Evolutionary conservation across 2,797 vertebrate genomes (phyloP), one percentile per base, ranked within the genome.

Genomic region (Sardinella longiceps): DNA sequence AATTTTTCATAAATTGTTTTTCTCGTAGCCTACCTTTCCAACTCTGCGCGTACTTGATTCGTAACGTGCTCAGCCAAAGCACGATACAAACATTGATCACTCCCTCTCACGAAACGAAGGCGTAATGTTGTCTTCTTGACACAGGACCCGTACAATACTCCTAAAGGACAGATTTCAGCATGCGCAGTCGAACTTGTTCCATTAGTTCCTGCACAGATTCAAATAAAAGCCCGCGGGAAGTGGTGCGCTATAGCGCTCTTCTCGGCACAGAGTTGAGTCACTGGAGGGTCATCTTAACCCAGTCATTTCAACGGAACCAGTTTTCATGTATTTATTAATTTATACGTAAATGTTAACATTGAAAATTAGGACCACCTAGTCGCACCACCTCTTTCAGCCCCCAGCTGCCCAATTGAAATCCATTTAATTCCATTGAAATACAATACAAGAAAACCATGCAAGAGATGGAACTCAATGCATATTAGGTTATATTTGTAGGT

Each of bases 71-170:
- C 28, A 25, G 56, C 56, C 56, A 37, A 15, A 33, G 63, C 63
- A 70, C 28, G 63, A 33, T 33, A 70, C 28, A 70, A 70, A 70
- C 63, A 63, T 56, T 70, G 63, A 37, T 33, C 63, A 70, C 63
- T 70, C 63, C 63, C 63, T 70, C 63, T 18, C 12, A 70, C 63
- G 63, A 70, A 37, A 33, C 28, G 30, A 70, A 25, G 12, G 11
- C 12, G 63, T 70, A 30, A 25, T 37, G 5, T 60, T n/a, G 23
- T 70, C 63, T 70, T 70, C 63, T 70, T 37, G 63, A 30, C 30
- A 33, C 12, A 28, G 11, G 63, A 18, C 14, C 63, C 14, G 28
- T 33, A 70, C 63, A 66, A 66, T 33, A 33, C 28, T 14, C 63
- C 15, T 37, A 1, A 18, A 70, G 63, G 30, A 30, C 30, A 70